Percentiles rank a stretch among this genome's conserved stretches.
phyloP scores from a whole-genome alignment of 1,140 invertebrate genomes.

The Chrysomallon squamiferum region DNA sequence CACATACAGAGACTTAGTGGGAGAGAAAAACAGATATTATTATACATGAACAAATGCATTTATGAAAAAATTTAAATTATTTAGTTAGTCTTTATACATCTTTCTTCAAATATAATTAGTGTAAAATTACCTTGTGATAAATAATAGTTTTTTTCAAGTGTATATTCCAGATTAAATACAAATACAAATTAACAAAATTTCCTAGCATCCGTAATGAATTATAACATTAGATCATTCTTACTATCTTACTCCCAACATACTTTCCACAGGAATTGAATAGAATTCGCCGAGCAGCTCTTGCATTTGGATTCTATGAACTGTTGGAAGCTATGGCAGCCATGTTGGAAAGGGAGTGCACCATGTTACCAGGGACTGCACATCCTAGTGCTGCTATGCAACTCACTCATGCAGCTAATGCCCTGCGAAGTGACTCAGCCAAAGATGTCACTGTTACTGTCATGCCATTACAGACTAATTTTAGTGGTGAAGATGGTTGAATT shows the following conservation, averaged over 20 bases:
- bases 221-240: too few species aligned
- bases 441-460: conserved; percentile 73
- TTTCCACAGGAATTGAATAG: conserved; percentile 84
- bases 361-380: conserved; percentile 78
- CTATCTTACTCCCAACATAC: neutral
- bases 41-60: too few species aligned
- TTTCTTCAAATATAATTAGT: too few species aligned
- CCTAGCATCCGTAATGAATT: too few species aligned
- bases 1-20: too few species aligned
- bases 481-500: conserved; percentile 40
- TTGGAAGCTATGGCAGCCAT: conserved; percentile 70
- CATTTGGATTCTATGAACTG: conserved; percentile 78
- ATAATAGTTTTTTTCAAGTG: too few species aligned
- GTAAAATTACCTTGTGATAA: too few species aligned
- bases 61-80: too few species aligned
- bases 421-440: conserved; percentile 67
- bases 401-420: conserved; percentile 81
- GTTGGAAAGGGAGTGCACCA: conserved; percentile 86
- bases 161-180: too few species aligned
- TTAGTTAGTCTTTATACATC: too few species aligned
- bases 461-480: conserved; percentile 73
- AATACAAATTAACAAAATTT: too few species aligned
- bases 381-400: conserved; percentile 89
- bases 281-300: conserved; percentile 84
- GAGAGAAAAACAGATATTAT: too few species aligned